Conservation (phyloP, 2,113 vertebrate genomes). For the Zootoca vivipara region DNA sequence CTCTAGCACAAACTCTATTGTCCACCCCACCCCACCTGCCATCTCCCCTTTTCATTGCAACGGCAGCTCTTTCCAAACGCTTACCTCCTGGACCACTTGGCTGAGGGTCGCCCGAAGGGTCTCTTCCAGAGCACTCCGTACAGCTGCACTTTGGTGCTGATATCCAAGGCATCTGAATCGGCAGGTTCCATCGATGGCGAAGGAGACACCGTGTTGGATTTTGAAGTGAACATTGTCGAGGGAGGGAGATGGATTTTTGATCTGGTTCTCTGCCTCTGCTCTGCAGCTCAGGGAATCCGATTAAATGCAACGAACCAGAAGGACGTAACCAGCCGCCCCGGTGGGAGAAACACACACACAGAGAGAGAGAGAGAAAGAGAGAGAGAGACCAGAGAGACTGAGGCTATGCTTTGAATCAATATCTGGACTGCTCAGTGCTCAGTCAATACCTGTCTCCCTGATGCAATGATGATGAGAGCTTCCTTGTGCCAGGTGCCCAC, state of each 20-base stretch:
- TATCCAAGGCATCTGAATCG: constrained; percentile 88
- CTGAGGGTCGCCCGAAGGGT: constrained; percentile 90
- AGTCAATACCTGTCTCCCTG: constrained; percentile 66
- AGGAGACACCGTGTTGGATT: constrained; percentile 79
- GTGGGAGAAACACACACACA: constrained; percentile 26
- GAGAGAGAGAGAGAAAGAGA: no score
- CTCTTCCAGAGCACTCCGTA: constrained; percentile 96
- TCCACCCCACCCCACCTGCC: no score
- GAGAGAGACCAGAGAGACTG: constrained; percentile 42
- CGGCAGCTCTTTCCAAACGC: neutral
- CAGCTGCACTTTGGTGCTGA: constrained; percentile 98
- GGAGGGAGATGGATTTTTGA: neutral
- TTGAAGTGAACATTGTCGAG: constrained; percentile 80
- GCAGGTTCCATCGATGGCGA: constrained; percentile 92
- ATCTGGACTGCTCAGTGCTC: constrained; percentile 64
- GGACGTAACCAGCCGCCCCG: constrained; percentile 24
- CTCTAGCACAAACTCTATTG: neutral
- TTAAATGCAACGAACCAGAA: constrained; percentile 63
- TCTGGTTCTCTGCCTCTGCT: constrained; percentile 27
- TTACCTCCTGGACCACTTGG: constrained; percentile 97
- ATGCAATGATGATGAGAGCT: constrained; percentile 51
- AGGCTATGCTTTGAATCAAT: constrained; percentile 68
- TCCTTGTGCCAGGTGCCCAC: constrained; percentile 33
- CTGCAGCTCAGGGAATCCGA: constrained; percentile 58
- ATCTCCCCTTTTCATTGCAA: neutral